A percentile compares a stretch with the other conserved stretches of the same genome.
Evolutionary conservation across 2,113 vertebrate genomes (phyloP).

Genomic region (Athene cunicularia): DNA sequence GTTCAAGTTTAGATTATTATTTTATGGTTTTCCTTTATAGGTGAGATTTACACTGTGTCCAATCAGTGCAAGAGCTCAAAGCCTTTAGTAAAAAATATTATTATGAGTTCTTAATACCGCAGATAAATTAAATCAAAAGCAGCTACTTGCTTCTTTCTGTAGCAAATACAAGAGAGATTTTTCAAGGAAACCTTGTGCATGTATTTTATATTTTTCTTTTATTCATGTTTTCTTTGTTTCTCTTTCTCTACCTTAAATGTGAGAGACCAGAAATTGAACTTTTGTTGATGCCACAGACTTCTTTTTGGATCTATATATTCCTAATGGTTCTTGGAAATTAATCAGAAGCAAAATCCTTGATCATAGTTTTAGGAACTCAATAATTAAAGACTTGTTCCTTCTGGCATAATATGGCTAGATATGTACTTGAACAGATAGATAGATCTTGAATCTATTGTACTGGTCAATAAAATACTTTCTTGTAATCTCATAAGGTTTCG

Average conservation of each 20-base stretch:
- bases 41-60: not conserved
- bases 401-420: not conserved
- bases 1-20: not conserved
- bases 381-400: not conserved
- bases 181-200: not conserved
- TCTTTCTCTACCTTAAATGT: not conserved
- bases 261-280: not conserved
- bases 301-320: not conserved
- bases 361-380: not conserved
- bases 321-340: not conserved
- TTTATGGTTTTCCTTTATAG: not conserved
- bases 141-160: not conserved
- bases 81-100: not conserved
- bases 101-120: not conserved
- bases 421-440: not conserved
- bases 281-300: not conserved
- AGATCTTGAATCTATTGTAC: not conserved
- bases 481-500: conserved; percentile 1
- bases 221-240: not conserved
- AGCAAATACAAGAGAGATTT: not conserved
- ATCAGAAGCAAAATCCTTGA: not conserved
- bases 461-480: conserved; percentile 38
- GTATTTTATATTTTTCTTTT: not conserved
- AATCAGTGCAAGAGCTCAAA: not conserved
- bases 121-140: not conserved